Conservation (phyloP, 2,113 vertebrate genomes). For the Aspidoscelis tigris region DNA sequence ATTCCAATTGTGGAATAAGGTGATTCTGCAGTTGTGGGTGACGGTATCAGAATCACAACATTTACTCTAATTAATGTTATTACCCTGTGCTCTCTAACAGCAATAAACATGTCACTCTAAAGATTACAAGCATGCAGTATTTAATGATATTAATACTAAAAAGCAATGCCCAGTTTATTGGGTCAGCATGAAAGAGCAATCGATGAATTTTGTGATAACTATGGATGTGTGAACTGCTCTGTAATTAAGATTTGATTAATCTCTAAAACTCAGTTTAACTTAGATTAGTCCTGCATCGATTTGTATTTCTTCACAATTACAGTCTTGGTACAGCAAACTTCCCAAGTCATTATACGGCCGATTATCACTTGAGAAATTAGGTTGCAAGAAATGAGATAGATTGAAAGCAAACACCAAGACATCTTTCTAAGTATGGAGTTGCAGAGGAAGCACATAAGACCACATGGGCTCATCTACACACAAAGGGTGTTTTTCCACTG, state of each 20-base stretch:
- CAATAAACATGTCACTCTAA: slow-evolving; percentile 60
- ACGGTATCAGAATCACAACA: slow-evolving; percentile 47
- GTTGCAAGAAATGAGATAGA: not conserved
- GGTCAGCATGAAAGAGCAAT: slow-evolving; percentile 45
- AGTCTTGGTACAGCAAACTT: slow-evolving; percentile 53
- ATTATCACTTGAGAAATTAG: not conserved
- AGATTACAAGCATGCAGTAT: slow-evolving; percentile 59
- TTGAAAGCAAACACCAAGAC: not conserved
- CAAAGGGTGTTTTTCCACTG: not conserved
- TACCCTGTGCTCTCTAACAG: slow-evolving; percentile 41
- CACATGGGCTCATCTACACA: not conserved
- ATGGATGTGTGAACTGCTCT: slow-evolving; percentile 65
- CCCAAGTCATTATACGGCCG: slow-evolving; percentile 29
- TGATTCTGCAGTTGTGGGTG: slow-evolving; percentile 43
- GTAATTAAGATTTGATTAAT: slow-evolving; percentile 77
- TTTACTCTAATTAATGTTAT: slow-evolving; percentile 68
- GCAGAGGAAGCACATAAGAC: not conserved
- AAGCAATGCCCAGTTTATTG: slow-evolving; percentile 64
- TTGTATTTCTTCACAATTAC: slow-evolving; percentile 66
- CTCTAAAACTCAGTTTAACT: slow-evolving; percentile 72
- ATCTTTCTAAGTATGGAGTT: not conserved
- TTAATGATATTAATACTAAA: slow-evolving; percentile 69
- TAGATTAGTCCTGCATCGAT: slow-evolving; percentile 71
- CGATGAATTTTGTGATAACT: slow-evolving; percentile 65
- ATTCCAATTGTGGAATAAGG: slow-evolving; percentile 3